Percentiles rank a stretch among this genome's conserved stretches.
Conservation (phyloP, 2,888 invertebrate species). For the Leptura quadrifasciata region DNA sequence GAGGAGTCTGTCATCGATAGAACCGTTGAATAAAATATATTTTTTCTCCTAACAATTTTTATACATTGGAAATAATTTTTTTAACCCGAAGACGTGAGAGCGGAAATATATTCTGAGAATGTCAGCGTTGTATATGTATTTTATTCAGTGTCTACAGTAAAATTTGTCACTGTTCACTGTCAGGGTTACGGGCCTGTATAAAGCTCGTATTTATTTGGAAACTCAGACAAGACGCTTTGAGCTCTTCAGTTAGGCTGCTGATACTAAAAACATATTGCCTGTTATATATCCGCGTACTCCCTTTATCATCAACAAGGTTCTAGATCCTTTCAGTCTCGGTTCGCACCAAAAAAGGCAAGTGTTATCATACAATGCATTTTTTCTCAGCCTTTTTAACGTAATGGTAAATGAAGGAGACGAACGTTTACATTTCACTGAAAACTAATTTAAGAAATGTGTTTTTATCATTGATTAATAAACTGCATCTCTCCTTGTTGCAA, state of each 20-base stretch:
- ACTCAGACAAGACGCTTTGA: slow-evolving; percentile 29
- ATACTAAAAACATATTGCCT: slow-evolving; percentile 42
- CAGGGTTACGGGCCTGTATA: slow-evolving; percentile 18
- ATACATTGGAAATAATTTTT: not conserved
- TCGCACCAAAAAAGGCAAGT: slow-evolving; percentile 12
- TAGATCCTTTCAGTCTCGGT: slow-evolving; percentile 11
- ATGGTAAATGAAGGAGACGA: not conserved
- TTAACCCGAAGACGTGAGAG: not conserved
- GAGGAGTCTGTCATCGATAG: not conserved
- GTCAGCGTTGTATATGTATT: not conserved
- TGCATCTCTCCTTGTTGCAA: no score
- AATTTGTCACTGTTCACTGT: slow-evolving; percentile 28
- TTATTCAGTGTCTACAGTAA: not conserved
- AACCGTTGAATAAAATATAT: not conserved
- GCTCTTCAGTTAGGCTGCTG: slow-evolving; percentile 29
- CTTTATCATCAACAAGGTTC: slow-evolving; percentile 37
- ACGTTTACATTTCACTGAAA: not conserved
- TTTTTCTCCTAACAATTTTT: not conserved
- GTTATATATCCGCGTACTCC: slow-evolving; percentile 35
- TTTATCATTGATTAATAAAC: no score
- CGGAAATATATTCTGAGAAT: not conserved
- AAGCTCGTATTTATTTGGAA: slow-evolving; percentile 31
- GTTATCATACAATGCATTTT: slow-evolving; percentile 32
- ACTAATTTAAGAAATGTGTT: not conserved
- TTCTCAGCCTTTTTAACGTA: not conserved